Base-by-base conservation (phyloP, 2,888 invertebrate genomes). In the Latheticus oryzae region DNA sequence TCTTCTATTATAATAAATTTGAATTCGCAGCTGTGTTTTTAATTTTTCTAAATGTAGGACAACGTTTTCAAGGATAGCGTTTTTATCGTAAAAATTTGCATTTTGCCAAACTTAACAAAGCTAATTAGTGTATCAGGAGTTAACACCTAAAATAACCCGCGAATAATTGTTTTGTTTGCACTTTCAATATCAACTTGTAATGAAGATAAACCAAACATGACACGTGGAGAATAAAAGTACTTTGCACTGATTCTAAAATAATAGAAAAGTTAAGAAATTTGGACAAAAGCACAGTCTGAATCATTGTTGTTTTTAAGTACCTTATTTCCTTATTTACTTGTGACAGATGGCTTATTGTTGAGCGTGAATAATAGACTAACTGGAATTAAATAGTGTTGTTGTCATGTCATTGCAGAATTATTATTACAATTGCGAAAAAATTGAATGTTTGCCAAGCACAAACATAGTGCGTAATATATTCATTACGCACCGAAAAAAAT, bases 111-210 rank as follows among this genome's bases (percentile, higher is more conserved):
- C 35, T 35, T 17, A 48, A 48, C 24, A 47, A 33, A 23, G 19
- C n/a, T 19, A 47, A 47, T 47, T 47, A 47, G 13, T 35, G 33
- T 32, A 33, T 32, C 32, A 11, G 5, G 12, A 21, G 15, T 47
- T 47, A 11, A 5, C 5, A 23, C 23, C 50, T 26, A 50, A 50
- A 50, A 28, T 50, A 50, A 16, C 23, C 17, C 19, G n/a, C n/a
- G 17, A 48, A 24, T 48, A 48, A 35, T 50, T 28, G 28, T 28
- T 50, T 50, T 50, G 50, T 50, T 50, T 37, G 50, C 28, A 28
- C 47, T 11, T 35, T 13, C 47, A 48, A 50, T 50, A n/a, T n/a
- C 19, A 17, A 16, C 3, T n/a, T 4, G 19, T 16, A 15, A 2
- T 5, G n/a, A 11, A 9, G 50, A 50, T 50, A 50, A 50, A 35